phyloP scores from a whole-genome alignment of 2,797 vertebrate genomes.

The Clarias fuscus region DNA sequence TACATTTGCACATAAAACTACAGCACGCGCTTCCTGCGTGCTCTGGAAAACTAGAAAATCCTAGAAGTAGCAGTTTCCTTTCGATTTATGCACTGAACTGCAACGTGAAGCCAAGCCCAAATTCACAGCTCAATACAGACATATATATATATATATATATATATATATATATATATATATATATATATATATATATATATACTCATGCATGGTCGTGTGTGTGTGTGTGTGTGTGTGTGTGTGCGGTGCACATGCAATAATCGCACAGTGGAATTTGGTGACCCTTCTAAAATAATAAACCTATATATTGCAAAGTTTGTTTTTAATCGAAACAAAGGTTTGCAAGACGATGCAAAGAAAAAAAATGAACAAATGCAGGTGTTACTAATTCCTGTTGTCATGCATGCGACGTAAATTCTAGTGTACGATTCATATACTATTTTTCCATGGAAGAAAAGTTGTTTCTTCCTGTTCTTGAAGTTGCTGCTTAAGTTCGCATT shows the following conservation, averaged over 20 bases:
- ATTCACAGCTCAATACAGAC: background rate
- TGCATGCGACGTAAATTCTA: background rate
- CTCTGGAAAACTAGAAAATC: background rate
- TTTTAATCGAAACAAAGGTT: background rate
- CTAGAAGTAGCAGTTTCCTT: background rate
- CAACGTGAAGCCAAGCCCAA: background rate
- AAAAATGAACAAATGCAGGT: background rate
- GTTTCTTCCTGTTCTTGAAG: background rate
- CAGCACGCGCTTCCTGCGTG: conserved; percentile 1
- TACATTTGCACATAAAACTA: background rate
- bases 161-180: no score
- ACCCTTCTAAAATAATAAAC: background rate
- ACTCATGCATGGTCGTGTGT: no score
- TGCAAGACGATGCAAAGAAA: background rate
- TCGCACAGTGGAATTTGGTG: background rate
- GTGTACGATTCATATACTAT: background rate
- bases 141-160: no score
- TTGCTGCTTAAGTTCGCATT: background rate
- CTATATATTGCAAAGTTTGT: background rate
- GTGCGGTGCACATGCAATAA: no score
- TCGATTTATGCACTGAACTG: background rate
- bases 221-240: no score
- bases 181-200: no score
- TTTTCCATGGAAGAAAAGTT: background rate
- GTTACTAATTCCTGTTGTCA: background rate